Conservation (phyloP, 2,797 vertebrate species). For the Enteromius paludinosus region DNA sequence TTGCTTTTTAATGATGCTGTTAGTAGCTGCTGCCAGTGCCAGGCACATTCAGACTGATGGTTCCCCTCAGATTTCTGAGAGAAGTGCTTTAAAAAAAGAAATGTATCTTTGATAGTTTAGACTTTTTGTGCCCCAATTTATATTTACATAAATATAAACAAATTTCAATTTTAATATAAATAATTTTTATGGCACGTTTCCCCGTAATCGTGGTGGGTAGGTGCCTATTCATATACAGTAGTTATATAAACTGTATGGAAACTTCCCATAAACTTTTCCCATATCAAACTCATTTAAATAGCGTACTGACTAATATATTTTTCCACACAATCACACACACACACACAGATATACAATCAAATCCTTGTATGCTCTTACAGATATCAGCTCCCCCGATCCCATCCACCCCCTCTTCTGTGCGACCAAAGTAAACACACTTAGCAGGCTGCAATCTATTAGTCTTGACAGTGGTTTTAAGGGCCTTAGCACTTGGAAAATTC, state of each 20-base stretch:
- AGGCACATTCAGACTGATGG: neutral
- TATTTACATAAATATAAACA: no score
- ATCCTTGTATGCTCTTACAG: slow-evolving; percentile 37
- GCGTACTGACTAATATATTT: neutral
- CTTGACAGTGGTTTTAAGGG: slow-evolving; percentile 32
- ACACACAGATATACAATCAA: slow-evolving; percentile 21
- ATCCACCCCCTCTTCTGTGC: slow-evolving; percentile 2
- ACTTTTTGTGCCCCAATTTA: neutral
- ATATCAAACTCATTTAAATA: neutral
- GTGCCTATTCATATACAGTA: neutral
- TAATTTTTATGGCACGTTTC: no score
- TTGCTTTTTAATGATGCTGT: neutral
- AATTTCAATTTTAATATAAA: no score
- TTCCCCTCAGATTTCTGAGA: neutral
- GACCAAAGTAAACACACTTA: slow-evolving; percentile 30
- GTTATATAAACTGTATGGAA: neutral
- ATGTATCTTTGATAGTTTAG: neutral
- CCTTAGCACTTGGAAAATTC: slow-evolving; percentile 15
- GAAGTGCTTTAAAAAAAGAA: neutral
- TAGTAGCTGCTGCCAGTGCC: neutral
- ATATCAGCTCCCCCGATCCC: slow-evolving; percentile 19
- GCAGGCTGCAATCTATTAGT: slow-evolving; percentile 20
- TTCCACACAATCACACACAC: slow-evolving; percentile 6
- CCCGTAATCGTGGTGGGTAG: no score
- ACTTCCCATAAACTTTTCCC: neutral